Evolutionary conservation across 1,140 invertebrate species (phyloP).

Genomic region (Acromyrmex echinatior): DNA sequence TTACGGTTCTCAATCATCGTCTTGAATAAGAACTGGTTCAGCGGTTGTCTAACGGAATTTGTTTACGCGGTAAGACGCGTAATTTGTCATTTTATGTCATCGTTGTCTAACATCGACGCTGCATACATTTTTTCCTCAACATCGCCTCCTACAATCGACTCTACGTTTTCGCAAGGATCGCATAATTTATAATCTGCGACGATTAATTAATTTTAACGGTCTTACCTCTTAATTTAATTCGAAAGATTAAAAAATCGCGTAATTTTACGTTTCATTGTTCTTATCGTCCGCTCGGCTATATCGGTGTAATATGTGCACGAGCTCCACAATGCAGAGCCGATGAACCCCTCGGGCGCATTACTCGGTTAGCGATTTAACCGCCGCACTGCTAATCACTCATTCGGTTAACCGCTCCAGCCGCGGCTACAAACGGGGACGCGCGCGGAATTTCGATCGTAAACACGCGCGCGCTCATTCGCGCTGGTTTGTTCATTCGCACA

Average conservation of each 20-base stretch:
- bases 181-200: neutral
- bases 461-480: neutral
- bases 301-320: neutral
- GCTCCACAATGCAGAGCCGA: neutral
- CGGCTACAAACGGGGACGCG: conserved; percentile 52
- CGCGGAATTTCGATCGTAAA: conserved; percentile 53
- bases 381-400: conserved; percentile 53
- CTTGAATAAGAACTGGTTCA: conserved; percentile 31
- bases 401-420: conserved; percentile 55
- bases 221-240: neutral
- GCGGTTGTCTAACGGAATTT: conserved; percentile 29
- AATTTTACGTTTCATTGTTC: neutral
- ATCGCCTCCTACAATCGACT: neutral
- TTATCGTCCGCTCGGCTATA: neutral
- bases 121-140: conserved; percentile 22
- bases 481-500: neutral
- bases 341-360: conserved; percentile 22
- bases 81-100: conserved; percentile 33
- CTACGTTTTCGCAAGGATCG: neutral
- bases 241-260: neutral
- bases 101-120: conserved; percentile 3
- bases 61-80: conserved; percentile 33
- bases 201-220: neutral
- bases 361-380: conserved; percentile 56
- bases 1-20: conserved; percentile 53